Evolutionary conservation across 2,797 vertebrate genomes (phyloP).

Genomic region (Pitangus sulphuratus): DNA sequence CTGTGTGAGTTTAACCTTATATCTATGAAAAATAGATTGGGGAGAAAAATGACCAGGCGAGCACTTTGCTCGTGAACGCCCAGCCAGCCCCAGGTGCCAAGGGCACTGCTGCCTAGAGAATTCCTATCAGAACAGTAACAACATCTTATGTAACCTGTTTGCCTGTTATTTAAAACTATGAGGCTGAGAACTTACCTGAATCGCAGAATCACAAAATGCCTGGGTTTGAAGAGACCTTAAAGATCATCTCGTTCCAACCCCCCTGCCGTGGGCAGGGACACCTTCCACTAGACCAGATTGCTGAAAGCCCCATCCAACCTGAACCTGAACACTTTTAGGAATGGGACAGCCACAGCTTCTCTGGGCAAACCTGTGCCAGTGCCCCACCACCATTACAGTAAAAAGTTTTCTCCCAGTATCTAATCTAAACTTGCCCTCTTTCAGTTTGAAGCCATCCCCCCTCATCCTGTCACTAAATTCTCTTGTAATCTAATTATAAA

Average conservation of each 20-base stretch:
- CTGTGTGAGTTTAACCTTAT: rapidly evolving
- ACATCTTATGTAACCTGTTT: background rate
- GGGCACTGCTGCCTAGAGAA: background rate
- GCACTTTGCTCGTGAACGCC: background rate
- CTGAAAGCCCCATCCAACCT: background rate
- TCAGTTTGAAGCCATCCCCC: background rate
- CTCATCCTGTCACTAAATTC: background rate
- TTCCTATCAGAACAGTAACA: background rate
- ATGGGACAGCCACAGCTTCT: background rate
- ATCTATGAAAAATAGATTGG: rapidly evolving
- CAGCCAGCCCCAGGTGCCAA: background rate
- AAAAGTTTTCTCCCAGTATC: background rate
- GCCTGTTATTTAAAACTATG: background rate
- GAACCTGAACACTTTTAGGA: background rate
- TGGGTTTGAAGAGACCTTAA: background rate
- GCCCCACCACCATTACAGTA: background rate
- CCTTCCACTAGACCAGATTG: background rate
- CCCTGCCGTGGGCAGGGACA: background rate
- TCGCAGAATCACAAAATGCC: background rate
- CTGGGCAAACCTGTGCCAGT: background rate
- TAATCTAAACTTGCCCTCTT: background rate
- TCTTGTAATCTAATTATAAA: background rate
- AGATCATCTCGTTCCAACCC: background rate
- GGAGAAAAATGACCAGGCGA: background rate
- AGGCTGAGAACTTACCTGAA: background rate